Percentiles rank a stretch among this genome's conserved stretches.
Conservation (phyloP, 1,140 invertebrate genomes). For the Sarcophaga bullata region DNA sequence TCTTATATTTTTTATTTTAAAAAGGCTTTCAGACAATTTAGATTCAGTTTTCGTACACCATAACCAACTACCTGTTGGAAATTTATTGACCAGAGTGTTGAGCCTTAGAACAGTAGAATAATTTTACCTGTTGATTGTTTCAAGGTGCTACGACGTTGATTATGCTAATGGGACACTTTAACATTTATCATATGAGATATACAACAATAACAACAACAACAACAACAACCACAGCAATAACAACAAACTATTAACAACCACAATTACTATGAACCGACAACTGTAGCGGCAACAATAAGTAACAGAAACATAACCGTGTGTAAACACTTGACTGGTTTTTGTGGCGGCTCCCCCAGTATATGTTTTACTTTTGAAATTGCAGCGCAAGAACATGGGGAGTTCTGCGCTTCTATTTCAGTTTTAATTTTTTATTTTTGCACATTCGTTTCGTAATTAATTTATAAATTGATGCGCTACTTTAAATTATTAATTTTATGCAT, state of each 20-base stretch:
- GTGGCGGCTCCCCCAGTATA: neutral
- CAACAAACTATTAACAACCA: neutral
- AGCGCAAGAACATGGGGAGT: too few relatives aligned
- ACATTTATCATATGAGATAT: slow-evolving; percentile 32
- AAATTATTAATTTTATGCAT: slow-evolving; percentile 20
- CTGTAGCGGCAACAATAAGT: neutral
- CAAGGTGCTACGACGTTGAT: slow-evolving; percentile 39
- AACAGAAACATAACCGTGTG: neutral
- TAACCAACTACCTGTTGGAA: too few relatives aligned
- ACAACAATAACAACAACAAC: neutral
- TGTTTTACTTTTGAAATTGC: neutral
- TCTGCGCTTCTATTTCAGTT: neutral
- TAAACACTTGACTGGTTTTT: slow-evolving; percentile 27
- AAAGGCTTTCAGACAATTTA: too few relatives aligned
- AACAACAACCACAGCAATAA: too few relatives aligned
- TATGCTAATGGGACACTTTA: slow-evolving; percentile 35
- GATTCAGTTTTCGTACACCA: too few relatives aligned
- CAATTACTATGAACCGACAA: too few relatives aligned
- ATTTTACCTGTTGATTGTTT: neutral
- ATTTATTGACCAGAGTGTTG: too few relatives aligned
- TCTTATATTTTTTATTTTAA: too few relatives aligned
- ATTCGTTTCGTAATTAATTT: slow-evolving; percentile 13
- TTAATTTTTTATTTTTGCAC: neutral
- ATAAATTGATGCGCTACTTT: slow-evolving; percentile 21
- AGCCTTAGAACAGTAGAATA: too few relatives aligned